phyloP scores from a whole-genome alignment of 2,888 invertebrate species.

The Catonia carolina region DNA sequence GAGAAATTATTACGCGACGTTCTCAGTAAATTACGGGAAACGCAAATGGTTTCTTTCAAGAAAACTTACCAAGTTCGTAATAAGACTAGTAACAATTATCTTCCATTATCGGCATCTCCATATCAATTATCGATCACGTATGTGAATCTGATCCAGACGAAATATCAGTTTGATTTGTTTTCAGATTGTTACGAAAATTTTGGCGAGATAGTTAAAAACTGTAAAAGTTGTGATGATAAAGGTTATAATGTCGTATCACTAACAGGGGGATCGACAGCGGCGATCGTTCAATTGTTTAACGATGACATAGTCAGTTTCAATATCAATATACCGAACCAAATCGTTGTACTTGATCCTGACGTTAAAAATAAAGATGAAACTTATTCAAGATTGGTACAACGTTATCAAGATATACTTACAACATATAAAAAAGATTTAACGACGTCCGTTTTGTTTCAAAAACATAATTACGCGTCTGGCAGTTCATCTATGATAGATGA shows the following conservation, averaged over 20 bases:
- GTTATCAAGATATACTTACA: constrained; percentile 22
- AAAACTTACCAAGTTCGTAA: constrained; percentile 42
- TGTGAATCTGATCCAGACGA: constrained; percentile 45
- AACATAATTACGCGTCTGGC: constrained; percentile 1
- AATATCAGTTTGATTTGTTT: constrained; percentile 43
- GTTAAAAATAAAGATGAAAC: constrained; percentile 46
- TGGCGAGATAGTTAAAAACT: background rate
- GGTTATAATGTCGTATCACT: constrained; percentile 12
- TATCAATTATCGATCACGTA: constrained; percentile 44
- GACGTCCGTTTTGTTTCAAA: background rate
- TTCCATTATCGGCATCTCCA: constrained; percentile 47
- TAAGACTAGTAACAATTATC: constrained; percentile 43
- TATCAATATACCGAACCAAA: constrained; percentile 50
- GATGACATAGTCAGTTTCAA: constrained; percentile 38
- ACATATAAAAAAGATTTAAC: constrained; percentile 19
- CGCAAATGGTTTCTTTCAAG: constrained; percentile 54
- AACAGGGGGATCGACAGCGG: constrained; percentile 17
- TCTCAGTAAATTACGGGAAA: constrained; percentile 51
- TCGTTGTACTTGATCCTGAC: constrained; percentile 50
- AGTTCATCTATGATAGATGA: background rate
- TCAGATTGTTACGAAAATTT: constrained; percentile 14
- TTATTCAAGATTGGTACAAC: constrained; percentile 41
- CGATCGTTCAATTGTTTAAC: constrained; percentile 8
- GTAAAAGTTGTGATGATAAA: background rate
- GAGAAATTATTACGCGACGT: constrained; percentile 56